Evolutionary conservation across 2,888 invertebrate genomes (phyloP), one percentile per base, ranked within the genome.

Genomic region (Pantelozetes paolii): DNA sequence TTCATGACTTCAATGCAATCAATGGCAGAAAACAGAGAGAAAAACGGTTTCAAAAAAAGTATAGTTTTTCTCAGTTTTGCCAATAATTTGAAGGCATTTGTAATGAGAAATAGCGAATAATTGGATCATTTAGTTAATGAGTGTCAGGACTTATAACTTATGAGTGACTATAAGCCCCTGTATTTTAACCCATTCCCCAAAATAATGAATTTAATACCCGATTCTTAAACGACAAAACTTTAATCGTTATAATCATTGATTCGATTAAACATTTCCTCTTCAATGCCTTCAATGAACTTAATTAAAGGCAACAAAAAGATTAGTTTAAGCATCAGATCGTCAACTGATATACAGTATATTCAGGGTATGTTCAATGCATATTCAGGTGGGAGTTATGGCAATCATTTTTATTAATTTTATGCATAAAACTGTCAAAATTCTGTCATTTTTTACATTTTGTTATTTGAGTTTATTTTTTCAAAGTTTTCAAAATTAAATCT

Each of bases 251-350:
- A 71, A 71, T 40, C 40, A 13, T 40, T 40, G 8, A 13, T 40
- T 40, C 40, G 40, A 45, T 71, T 71, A 54, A 71, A 71, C 71
- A 48, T 71, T 71, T 70, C 48, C 71, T 54, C 71, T 50, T 54
- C 48, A n/a, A n/a, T n/a, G n/a, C n/a, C n/a, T n/a, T n/a, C n/a
- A 32, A 71, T 71, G 71, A 71, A 71, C 71, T 71, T 71, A 71
- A 71, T 71, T 71, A 71, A 71, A 50, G 62, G 6, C 6, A 54
- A 26, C 23, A 20, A 54, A 8, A 50, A 50, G 18, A 50, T 13
- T 11, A n/a, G 5, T 50, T 50, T 50, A n/a, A n/a, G n/a, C 50
- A n/a, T 50, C 20, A 50, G 18, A 50, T 50, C 18, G 18, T 50
- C 18, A 13, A 50, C 8, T 40, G 8, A 13, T 40, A 13, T 40